These are phyloP conservation scores for Branchellion lobata DNA, from an alignment of 2,888 invertebrate genomes.

Conservation along the genomic window DNA sequence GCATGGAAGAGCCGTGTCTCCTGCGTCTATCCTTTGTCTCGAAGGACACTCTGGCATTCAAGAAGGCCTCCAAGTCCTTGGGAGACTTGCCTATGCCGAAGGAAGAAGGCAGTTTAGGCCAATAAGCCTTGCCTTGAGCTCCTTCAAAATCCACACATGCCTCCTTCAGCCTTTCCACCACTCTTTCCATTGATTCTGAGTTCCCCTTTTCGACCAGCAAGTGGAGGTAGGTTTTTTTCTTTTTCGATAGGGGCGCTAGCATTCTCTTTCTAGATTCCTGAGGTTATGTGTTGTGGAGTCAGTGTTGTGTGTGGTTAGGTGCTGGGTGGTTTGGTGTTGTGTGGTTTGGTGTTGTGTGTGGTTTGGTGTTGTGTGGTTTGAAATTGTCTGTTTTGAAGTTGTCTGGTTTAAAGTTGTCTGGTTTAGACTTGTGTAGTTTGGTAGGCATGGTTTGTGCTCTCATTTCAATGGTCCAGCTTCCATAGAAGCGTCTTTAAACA, in stretches of 20 bases:
- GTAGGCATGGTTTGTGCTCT: too few relatives aligned
- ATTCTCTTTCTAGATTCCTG: constrained; percentile 28
- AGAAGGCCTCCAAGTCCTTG: constrained; percentile 27
- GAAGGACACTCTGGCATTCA: constrained; percentile 33
- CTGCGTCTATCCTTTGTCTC: constrained; percentile 35
- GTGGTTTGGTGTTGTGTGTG: too few relatives aligned
- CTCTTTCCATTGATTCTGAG: constrained; percentile 14
- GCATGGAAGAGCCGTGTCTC: constrained; percentile 37
- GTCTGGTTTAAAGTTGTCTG: too few relatives aligned
- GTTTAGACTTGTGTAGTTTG: too few relatives aligned
- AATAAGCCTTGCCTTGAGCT: background rate
- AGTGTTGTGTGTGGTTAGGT: background rate
- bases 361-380: too few relatives aligned
- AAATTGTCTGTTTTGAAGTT: too few relatives aligned
- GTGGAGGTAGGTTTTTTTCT: constrained; percentile 35
- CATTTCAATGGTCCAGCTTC: too few relatives aligned
- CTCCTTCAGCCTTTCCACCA: constrained; percentile 31
- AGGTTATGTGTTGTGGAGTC: background rate
- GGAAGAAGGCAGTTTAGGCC: constrained; percentile 28
- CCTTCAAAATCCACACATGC: constrained; percentile 26
- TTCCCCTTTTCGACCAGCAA: constrained; percentile 34
- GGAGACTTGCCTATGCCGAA: constrained; percentile 26
- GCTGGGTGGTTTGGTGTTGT: too few relatives aligned
- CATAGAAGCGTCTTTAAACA: too few relatives aligned
- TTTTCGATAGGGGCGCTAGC: constrained; percentile 14